Percentiles rank a stretch among this genome's conserved stretches.
phyloP scores from a whole-genome alignment of 2,113 vertebrate species.

The Lepus europaeus region DNA sequence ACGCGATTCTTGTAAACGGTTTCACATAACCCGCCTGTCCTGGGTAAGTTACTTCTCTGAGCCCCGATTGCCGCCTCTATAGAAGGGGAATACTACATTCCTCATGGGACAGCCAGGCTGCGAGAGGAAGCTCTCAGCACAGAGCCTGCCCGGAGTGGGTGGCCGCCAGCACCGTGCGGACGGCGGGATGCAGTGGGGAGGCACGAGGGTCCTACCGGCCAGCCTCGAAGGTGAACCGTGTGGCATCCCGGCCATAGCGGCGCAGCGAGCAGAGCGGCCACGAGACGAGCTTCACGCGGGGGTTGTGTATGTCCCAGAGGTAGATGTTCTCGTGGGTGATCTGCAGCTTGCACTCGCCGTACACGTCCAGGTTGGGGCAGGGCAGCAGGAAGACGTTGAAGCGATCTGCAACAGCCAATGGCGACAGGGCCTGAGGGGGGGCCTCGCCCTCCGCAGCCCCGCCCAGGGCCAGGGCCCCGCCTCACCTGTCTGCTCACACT shows the following conservation, averaged over 20 bases:
- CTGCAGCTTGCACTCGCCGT: slow-evolving; percentile 98
- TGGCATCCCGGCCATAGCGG: slow-evolving; percentile 95
- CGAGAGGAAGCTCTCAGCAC: background rate
- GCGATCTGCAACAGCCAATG: slow-evolving; percentile 89
- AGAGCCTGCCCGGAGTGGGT: background rate
- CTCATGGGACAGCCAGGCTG: background rate
- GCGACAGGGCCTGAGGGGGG: fast-evolving
- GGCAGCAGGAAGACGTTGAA: slow-evolving; percentile 97
- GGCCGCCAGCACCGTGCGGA: background rate
- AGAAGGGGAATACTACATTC: background rate
- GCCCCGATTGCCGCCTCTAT: background rate
- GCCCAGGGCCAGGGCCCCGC: fast-evolving
- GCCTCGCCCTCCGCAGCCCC: fast-evolving
- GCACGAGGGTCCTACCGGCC: slow-evolving; percentile 90
- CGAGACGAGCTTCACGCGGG: slow-evolving; percentile 95
- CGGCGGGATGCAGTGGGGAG: fast-evolving
- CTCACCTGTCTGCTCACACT: slow-evolving; percentile 96
- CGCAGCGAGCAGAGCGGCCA: slow-evolving; percentile 97
- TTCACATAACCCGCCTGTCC: background rate
- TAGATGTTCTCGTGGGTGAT: slow-evolving; percentile 98
- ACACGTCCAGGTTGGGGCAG: slow-evolving; percentile 96
- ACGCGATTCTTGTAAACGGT: background rate
- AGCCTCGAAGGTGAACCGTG: slow-evolving; percentile 97
- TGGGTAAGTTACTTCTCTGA: background rate
- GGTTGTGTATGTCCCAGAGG: slow-evolving; percentile 98